Conservation (phyloP, 2,888 invertebrate genomes). For the Chrysodeixis includens region DNA sequence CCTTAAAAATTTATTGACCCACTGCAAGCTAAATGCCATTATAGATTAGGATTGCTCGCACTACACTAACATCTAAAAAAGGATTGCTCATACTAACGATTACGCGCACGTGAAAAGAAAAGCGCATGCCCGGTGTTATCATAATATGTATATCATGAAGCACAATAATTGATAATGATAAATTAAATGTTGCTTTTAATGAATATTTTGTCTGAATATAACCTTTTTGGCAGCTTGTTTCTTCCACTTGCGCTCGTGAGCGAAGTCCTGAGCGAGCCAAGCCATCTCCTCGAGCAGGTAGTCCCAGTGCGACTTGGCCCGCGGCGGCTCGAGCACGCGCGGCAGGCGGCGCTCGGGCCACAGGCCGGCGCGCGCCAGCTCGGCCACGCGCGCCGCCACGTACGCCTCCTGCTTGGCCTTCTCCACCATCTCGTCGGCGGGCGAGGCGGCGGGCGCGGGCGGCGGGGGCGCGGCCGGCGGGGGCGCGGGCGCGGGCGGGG, state of each 20-base stretch:
- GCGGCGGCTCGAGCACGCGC: constrained; percentile 96
- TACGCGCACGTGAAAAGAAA: too few species aligned
- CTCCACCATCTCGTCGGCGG: constrained; percentile 80
- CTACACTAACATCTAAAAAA: too few species aligned
- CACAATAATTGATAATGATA: too few species aligned
- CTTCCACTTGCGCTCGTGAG: constrained; percentile 99
- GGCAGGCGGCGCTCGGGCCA: constrained; percentile 98
- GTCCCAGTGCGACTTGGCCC: constrained; percentile 99
- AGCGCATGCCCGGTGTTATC: too few species aligned
- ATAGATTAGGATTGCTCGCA: too few species aligned
- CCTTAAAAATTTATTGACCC: too few species aligned
- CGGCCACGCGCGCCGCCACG: constrained; percentile 97
- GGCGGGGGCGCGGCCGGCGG: constrained; percentile 63
- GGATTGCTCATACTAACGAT: too few species aligned
- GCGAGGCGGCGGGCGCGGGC: constrained; percentile 60
- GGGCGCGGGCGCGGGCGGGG: constrained; percentile 83
- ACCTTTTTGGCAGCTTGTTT: constrained; percentile 97
- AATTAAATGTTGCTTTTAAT: not conserved
- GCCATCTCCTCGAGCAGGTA: constrained; percentile 99
- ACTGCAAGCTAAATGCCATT: too few species aligned
- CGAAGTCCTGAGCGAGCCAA: constrained; percentile 99
- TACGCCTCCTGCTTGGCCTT: constrained; percentile 94
- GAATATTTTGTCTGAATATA: not conserved
- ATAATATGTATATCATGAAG: too few species aligned
- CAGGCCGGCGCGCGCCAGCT: constrained; percentile 97